phyloP scores from a whole-genome alignment of 2,888 invertebrate species.

The Calameuta filiformis region DNA sequence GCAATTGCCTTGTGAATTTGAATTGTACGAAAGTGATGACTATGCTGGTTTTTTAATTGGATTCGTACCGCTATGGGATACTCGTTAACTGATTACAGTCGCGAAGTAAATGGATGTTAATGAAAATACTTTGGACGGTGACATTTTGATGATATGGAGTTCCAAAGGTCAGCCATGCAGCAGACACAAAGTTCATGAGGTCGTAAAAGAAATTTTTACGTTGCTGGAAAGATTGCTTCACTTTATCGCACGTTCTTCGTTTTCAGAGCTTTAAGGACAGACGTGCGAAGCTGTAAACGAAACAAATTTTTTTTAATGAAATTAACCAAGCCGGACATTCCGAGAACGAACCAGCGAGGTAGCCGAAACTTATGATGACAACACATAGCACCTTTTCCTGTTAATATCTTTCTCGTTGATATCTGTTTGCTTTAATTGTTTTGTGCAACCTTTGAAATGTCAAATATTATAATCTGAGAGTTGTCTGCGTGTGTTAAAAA shows the following conservation, averaged over 20 bases:
- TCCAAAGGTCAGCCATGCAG: background rate
- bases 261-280: background rate
- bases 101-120: background rate
- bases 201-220: background rate
- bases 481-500: background rate
- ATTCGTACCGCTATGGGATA: background rate
- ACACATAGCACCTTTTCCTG: background rate
- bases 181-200: background rate
- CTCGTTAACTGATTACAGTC: background rate
- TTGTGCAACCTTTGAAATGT: background rate
- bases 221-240: background rate
- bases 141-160: background rate
- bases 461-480: background rate
- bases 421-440: background rate
- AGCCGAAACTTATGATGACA: too few species aligned
- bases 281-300: background rate
- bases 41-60: background rate
- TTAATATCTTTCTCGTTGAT: background rate
- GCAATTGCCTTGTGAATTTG: background rate
- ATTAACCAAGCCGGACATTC: background rate
- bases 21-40: background rate
- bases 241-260: background rate
- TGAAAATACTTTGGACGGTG: background rate
- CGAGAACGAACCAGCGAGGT: background rate
- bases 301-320: background rate